These are phyloP conservation scores for Hemichromis elongatus DNA, from an alignment of 2,113 vertebrate genomes.

Conservation along the genomic window DNA sequence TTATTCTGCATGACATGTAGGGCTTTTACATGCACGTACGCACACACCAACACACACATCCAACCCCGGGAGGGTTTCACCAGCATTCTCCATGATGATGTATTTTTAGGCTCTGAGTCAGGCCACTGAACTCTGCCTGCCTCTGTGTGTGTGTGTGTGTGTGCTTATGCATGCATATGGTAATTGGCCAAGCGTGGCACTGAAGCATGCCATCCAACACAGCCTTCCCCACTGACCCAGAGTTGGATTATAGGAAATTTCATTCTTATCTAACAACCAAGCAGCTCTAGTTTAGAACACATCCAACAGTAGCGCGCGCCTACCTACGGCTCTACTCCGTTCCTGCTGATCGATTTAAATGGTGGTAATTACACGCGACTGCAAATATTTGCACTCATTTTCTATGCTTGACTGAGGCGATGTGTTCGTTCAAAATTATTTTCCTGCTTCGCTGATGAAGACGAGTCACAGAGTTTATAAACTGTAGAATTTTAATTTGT, in stretches of 20 bases:
- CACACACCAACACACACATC: neutral
- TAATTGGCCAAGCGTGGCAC: neutral
- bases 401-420: neutral
- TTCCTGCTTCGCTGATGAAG: neutral
- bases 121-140: neutral
- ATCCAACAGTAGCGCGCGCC: neutral
- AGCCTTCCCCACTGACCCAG: slow-evolving; percentile 21
- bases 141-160: neutral
- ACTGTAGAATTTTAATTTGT: neutral
- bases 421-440: neutral
- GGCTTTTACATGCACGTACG: neutral
- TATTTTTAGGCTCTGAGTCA: slow-evolving; percentile 55
- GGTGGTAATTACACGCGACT: neutral
- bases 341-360: neutral
- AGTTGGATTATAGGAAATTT: neutral
- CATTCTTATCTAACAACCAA: neutral
- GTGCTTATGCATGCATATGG: slow-evolving; percentile 9
- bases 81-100: slow-evolving; percentile 8
- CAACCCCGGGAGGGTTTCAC: slow-evolving; percentile 6
- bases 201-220: neutral
- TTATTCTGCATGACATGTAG: slow-evolving; percentile 7
- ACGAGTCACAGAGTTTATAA: neutral
- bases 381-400: neutral
- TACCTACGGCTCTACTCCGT: neutral
- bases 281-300: neutral